Conservation (phyloP, 2,888 invertebrate genomes). For the Sipha maydis region DNA sequence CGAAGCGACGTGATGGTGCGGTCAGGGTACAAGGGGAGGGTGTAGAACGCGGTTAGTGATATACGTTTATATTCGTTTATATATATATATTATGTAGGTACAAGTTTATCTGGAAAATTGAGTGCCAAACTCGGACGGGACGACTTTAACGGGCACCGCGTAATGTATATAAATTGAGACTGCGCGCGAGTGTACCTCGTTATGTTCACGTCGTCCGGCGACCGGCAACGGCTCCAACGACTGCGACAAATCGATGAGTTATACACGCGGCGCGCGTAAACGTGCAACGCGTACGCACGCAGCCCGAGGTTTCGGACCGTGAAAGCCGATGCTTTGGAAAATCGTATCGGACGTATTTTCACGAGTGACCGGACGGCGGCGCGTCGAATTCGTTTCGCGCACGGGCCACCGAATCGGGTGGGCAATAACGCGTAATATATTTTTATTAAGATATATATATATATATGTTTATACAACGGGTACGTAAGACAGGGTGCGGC, state of each 20-base stretch:
- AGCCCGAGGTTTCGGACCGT: conserved; percentile 29
- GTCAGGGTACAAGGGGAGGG: no score
- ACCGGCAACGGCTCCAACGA: not conserved
- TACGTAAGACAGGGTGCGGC: not conserved
- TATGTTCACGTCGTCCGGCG: not conserved
- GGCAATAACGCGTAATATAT: not conserved
- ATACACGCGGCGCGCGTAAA: not conserved
- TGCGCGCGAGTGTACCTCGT: not conserved
- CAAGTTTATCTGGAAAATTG: not conserved
- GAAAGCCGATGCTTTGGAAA: conserved; percentile 53
- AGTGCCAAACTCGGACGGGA: not conserved
- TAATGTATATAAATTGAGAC: not conserved
- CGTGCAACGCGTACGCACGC: not conserved
- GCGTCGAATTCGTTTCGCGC: conserved; percentile 15
- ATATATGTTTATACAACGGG: not conserved
- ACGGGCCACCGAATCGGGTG: not conserved
- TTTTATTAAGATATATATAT: not conserved
- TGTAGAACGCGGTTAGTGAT: not conserved
- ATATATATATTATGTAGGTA: not conserved
- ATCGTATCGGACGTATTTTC: conserved; percentile 50
- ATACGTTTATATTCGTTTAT: not conserved
- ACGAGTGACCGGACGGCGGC: conserved; percentile 49
- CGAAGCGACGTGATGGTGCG: not conserved
- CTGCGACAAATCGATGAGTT: conserved; percentile 39
- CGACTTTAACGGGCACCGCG: not conserved